These are phyloP conservation scores for Poliocrania exsul DNA, from an alignment of 2,797 vertebrate species.

Conservation along the genomic window DNA sequence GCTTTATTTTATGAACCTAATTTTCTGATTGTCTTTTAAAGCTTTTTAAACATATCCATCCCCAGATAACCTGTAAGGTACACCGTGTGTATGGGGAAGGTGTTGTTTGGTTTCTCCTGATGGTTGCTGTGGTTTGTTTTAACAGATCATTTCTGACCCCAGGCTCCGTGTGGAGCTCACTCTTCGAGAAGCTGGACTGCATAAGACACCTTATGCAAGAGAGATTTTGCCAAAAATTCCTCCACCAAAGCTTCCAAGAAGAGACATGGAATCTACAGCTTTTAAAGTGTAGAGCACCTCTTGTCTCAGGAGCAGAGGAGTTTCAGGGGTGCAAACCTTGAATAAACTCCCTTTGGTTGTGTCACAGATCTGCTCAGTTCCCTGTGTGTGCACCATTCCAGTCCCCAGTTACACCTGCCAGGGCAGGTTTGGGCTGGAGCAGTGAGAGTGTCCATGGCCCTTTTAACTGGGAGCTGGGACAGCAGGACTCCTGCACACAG, in stretches of 20 bases:
- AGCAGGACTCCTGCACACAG: accelerated
- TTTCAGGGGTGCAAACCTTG: neutral
- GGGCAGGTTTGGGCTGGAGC: accelerated
- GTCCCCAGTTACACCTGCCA: neutral
- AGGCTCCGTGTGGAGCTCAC: slow-evolving; percentile 88
- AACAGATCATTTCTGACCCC: slow-evolving; percentile 90
- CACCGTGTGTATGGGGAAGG: no score
- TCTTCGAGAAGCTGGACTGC: slow-evolving; percentile 90
- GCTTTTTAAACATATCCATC: neutral
- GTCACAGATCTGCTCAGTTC: accelerated
- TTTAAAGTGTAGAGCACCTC: slow-evolving; percentile 70
- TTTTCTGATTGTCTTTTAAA: neutral
- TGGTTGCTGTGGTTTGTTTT: slow-evolving; percentile 39
- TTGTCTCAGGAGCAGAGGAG: neutral
- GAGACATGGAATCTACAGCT: slow-evolving; percentile 83
- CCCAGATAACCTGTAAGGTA: neutral
- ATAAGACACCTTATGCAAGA: slow-evolving; percentile 85
- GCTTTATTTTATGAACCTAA: neutral
- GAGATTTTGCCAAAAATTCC: slow-evolving; percentile 83
- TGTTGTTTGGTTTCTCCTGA: neutral
- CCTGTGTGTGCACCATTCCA: neutral
- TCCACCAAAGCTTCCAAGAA: slow-evolving; percentile 87
- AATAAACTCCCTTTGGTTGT: neutral
- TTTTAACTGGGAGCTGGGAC: neutral
- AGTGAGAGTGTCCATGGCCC: accelerated